Conservation (phyloP, 2,797 vertebrate genomes). For the Platyrinchus mystaceus region DNA sequence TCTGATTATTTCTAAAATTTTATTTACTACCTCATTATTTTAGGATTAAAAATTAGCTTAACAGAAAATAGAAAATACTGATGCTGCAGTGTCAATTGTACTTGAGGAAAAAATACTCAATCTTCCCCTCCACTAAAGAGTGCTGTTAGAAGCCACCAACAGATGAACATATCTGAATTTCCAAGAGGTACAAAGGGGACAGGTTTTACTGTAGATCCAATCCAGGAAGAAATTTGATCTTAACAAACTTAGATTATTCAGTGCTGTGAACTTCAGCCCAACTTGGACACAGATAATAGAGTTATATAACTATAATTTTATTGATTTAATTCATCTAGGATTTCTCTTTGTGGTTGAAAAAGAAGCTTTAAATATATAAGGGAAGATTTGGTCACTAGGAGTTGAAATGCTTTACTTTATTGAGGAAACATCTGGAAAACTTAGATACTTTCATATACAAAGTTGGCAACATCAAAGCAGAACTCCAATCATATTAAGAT, state of each 20-base stretch:
- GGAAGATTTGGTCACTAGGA: background rate
- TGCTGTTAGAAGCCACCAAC: background rate
- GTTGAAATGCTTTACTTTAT: conserved; percentile 16
- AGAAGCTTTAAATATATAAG: background rate
- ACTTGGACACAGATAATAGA: conserved; percentile 40
- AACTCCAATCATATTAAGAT: background rate
- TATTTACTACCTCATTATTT: background rate
- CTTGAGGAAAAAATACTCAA: background rate
- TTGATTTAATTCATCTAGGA: conserved; percentile 20
- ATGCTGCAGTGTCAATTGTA: background rate
- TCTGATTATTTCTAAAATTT: background rate
- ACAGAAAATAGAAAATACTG: background rate
- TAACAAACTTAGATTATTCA: background rate
- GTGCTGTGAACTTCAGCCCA: background rate
- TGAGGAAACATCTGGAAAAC: conserved; percentile 65
- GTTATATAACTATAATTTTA: background rate
- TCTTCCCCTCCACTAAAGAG: background rate
- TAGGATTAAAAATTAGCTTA: background rate
- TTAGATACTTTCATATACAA: conserved; percentile 11
- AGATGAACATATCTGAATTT: background rate
- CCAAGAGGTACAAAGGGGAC: background rate
- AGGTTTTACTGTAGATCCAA: background rate
- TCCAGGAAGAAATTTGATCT: background rate
- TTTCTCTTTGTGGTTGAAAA: conserved; percentile 29
- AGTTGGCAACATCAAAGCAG: conserved; percentile 44